Evolutionary conservation across 2,888 invertebrate genomes (phyloP), one percentile per base, ranked within the genome.

Genomic region (Steromphala cineraria): DNA sequence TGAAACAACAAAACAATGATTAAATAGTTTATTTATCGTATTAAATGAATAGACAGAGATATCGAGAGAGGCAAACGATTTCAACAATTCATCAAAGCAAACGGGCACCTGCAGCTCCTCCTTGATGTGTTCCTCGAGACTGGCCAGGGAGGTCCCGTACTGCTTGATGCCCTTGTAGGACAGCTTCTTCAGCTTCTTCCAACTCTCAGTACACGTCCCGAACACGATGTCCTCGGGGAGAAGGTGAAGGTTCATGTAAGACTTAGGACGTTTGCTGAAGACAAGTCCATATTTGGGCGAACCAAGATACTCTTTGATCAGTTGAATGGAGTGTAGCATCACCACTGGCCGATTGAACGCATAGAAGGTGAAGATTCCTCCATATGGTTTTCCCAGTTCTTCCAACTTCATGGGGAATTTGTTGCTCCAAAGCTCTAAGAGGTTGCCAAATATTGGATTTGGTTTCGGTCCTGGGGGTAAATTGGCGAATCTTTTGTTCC

Each of bases 41-140:
- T n/a, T n/a, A n/a, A n/a, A n/a, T n/a, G n/a, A n/a, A n/a, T n/a
- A n/a, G n/a, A n/a, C n/a, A n/a, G n/a, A n/a, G n/a, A n/a, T n/a
- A n/a, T n/a, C n/a, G n/a, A n/a, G n/a, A n/a, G n/a, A n/a, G n/a
- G n/a, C n/a, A n/a, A n/a, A n/a, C n/a, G n/a, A n/a, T n/a, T n/a
- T n/a, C 67, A 24, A 78, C 7, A 36, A 4, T 36, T 36, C 36
- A 36, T 4, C 36, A 36, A 36, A 36, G 36, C 7, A 36, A 36
- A 36, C 36, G 7, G 36, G 7, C 36, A 36, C 46, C 28, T 40
- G 36, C n/a, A 82, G 28, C 24, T 82, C 82, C 13, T 78, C 67
- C n/a, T 78, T 36, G 4, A 78, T 67, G 19, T 74, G 71, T 2
- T 19, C 0, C 53, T 79, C 80, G 13, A 62, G 15, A 17, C 28